These are phyloP conservation scores for Eptesicus fuscus DNA, from an alignment of 2,113 vertebrate genomes.

Conservation along the genomic window DNA sequence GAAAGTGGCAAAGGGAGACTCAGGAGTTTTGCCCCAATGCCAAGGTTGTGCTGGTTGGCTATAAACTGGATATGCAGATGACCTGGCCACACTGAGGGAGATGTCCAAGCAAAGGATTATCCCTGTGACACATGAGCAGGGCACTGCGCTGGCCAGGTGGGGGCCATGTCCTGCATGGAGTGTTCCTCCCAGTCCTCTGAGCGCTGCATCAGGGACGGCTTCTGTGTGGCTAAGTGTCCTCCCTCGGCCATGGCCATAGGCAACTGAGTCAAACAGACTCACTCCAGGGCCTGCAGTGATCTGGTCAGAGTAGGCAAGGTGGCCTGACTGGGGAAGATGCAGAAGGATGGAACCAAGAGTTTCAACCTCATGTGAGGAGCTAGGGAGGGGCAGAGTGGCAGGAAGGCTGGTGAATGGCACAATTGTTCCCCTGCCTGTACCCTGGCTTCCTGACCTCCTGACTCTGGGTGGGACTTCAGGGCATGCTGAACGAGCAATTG, in stretches of 20 bases:
- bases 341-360: constrained; percentile 97
- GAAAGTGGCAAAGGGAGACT: constrained; percentile 98
- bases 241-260: constrained; percentile 87
- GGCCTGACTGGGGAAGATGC: constrained; percentile 89
- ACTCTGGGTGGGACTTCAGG: not conserved
- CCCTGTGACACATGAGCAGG: constrained; percentile 96
- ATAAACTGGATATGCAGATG: constrained; percentile 97
- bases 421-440: not conserved
- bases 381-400: not conserved
- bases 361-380: constrained; percentile 93
- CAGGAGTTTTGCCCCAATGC: constrained; percentile 97
- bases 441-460: not conserved
- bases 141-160: constrained; percentile 92
- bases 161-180: constrained; percentile 92
- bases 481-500: not conserved
- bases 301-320: constrained; percentile 88
- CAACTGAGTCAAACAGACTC: constrained; percentile 93
- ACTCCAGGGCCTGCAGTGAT: constrained; percentile 90
- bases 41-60: constrained; percentile 94
- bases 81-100: constrained; percentile 92
- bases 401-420: not conserved
- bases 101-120: constrained; percentile 97
- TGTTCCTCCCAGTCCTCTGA: constrained; percentile 95
- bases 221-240: constrained; percentile 94
- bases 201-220: constrained; percentile 96